Evolutionary conservation across 2,113 vertebrate species (phyloP).

Genomic region (Calyptommatus sinebrachiatus): DNA sequence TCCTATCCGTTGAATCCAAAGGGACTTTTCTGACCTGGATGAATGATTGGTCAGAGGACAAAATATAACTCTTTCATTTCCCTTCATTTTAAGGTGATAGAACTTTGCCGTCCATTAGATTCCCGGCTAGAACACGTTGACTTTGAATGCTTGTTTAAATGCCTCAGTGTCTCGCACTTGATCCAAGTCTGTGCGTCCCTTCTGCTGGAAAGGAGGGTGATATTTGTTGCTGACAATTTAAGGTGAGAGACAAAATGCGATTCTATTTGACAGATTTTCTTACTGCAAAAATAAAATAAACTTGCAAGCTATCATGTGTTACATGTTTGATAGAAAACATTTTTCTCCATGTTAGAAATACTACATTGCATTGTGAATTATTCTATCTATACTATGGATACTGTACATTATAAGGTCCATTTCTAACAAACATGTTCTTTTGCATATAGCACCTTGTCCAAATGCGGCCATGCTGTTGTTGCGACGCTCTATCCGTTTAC

Average conservation of each 20-base stretch:
- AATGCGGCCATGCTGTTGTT: conserved; percentile 89
- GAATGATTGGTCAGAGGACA: too few species aligned
- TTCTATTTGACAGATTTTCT: accelerated
- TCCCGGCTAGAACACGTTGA: conserved; percentile 95
- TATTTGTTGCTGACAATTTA: conserved; percentile 94
- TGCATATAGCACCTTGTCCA: conserved; percentile 84
- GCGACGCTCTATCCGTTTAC: conserved; percentile 95
- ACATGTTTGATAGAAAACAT: too few species aligned
- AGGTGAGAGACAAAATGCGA: conserved; percentile 71
- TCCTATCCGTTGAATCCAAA: too few species aligned
- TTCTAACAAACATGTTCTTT: conserved; percentile 38
- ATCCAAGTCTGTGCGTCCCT: conserved; percentile 91
- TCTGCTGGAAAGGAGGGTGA: conserved; percentile 92
- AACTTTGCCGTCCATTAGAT: conserved; percentile 89
- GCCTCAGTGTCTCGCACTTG: conserved; percentile 81
- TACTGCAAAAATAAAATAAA: not conserved
- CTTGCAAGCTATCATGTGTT: too few species aligned
- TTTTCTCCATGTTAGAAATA: too few species aligned
- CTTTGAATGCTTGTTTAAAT: conserved; percentile 89
- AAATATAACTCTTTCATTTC: not conserved
- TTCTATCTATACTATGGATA: not conserved
- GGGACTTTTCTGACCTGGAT: too few species aligned
- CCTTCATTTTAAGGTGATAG: conserved; percentile 79
- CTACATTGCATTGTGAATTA: not conserved
- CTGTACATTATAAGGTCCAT: not conserved